Evolutionary conservation across 2,797 vertebrate genomes (phyloP), one percentile per base, ranked within the genome.

Genomic region (Pipistrellus nathusii): DNA sequence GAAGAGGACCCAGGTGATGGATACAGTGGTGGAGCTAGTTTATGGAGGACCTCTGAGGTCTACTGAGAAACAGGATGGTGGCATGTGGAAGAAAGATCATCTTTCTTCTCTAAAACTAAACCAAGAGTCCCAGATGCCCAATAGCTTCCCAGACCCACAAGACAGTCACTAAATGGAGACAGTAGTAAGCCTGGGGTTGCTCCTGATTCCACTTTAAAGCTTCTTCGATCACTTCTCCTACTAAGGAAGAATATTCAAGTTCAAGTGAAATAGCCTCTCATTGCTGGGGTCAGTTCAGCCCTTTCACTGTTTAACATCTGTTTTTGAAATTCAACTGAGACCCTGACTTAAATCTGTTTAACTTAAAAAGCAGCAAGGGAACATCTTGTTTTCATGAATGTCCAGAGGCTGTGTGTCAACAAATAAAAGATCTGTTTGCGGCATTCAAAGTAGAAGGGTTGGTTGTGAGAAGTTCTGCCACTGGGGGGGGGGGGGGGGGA

Each of bases 321-420:
- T 95, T 98, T 97, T 96, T 97, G 94, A 98, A 97, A 97, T 97
- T 95, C 94, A 7, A 32, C 90, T 44, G 96, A 95, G 87, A 88
- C 96, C 95, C 97, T 98, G 94, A 97, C 96, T 97, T 94, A 97
- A 98, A 97, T 92, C 88, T 93, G 77, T 96, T 97, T 97, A 94
- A 93, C 97, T 92, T 88, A 83, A 90, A 92, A 96, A 95, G 84
- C 77, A 94, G 86, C 90, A 96, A 85, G 84, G 96, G 96, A 98
- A 98, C 97, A 97, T 98, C 95, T 98, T 98, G 97, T 98, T 98
- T 98, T 90, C 96, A 96, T 97, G 97, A 97, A 77, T 44, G 81
- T 92, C 94, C 94, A 90, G 96, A 85, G 85, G 66, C 88, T 96
- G 78, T 92, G 69, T 96, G 94, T 98, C 97, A 98, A 95, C 95